Conservation (phyloP, 2,888 invertebrate genomes). For the Dioctria rufipes region DNA sequence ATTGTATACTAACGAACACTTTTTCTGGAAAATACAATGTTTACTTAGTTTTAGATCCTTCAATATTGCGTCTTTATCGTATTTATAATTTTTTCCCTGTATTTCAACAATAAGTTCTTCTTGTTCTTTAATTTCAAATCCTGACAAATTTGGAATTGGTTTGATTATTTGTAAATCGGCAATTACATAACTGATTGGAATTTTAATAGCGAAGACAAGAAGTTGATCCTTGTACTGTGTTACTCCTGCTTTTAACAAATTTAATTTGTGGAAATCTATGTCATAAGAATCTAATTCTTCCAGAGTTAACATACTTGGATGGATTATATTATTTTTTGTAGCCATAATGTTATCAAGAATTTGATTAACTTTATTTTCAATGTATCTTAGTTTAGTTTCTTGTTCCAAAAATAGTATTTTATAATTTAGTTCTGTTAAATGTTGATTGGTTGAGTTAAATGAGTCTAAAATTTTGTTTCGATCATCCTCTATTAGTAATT, state of each 20-base stretch:
- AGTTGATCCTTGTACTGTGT: not conserved
- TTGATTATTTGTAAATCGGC: not conserved
- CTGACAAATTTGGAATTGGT: not conserved
- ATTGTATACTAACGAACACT: no score
- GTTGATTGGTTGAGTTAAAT: not conserved
- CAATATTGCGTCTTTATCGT: no score
- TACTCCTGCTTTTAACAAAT: not conserved
- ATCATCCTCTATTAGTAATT: no score
- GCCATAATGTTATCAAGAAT: not conserved
- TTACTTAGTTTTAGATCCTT: no score
- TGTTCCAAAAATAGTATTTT: not conserved
- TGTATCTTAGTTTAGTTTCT: not conserved
- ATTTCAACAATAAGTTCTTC: not conserved
- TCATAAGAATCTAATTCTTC: conserved; percentile 21
- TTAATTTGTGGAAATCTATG: conserved; percentile 30
- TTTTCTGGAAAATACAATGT: no score
- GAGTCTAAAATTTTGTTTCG: no score
- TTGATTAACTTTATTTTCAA: conserved; percentile 18
- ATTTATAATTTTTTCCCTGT: no score
- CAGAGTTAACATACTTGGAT: conserved; percentile 25
- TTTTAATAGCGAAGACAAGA: not conserved
- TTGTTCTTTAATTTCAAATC: not conserved
- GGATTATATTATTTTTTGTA: not conserved
- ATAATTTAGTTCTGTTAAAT: not conserved
- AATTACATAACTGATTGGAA: not conserved